These are phyloP conservation scores for Aspidoscelis tigris DNA, from an alignment of 2,113 vertebrate species.

Conservation along the genomic window DNA sequence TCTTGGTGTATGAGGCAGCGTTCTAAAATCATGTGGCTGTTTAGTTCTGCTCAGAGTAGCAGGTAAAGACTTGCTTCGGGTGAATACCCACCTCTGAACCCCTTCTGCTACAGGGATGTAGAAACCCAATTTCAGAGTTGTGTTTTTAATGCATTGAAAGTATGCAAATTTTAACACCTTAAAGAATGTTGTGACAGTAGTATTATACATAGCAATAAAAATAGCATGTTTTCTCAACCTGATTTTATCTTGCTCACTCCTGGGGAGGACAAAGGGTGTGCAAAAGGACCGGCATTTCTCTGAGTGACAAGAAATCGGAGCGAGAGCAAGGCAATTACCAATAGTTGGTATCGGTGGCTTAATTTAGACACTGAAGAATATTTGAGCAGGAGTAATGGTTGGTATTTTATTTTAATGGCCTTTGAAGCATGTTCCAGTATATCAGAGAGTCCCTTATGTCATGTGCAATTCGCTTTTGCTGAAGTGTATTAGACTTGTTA, in stretches of 20 bases:
- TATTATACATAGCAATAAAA: conserved; percentile 34
- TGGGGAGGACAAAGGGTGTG: conserved; percentile 25
- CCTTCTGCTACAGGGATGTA: background rate
- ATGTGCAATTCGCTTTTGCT: conserved; percentile 56
- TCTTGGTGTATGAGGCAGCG: background rate
- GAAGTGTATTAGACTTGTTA: conserved; percentile 64
- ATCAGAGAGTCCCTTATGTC: conserved; percentile 60
- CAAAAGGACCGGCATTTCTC: conserved; percentile 44
- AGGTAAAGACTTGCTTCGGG: background rate
- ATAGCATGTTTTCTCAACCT: conserved; percentile 48
- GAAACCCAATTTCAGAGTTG: background rate
- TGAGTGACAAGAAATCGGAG: conserved; percentile 60
- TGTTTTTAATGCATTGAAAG: conserved; percentile 29
- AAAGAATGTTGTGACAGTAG: conserved; percentile 18
- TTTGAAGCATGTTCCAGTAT: conserved; percentile 65
- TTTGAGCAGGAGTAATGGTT: conserved; percentile 63
- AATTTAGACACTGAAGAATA: conserved; percentile 69
- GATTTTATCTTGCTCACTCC: conserved; percentile 53
- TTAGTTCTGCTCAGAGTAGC: background rate
- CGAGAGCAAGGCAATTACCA: conserved; percentile 63
- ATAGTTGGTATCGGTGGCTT: conserved; percentile 57
- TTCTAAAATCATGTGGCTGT: background rate
- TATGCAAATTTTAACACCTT: conserved; percentile 47
- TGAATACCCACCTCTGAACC: background rate
- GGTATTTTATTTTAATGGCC: conserved; percentile 72